A percentile compares a stretch with the other conserved stretches of the same genome.
Conservation (phyloP, 2,113 vertebrate species). For the Microtus montanus region DNA sequence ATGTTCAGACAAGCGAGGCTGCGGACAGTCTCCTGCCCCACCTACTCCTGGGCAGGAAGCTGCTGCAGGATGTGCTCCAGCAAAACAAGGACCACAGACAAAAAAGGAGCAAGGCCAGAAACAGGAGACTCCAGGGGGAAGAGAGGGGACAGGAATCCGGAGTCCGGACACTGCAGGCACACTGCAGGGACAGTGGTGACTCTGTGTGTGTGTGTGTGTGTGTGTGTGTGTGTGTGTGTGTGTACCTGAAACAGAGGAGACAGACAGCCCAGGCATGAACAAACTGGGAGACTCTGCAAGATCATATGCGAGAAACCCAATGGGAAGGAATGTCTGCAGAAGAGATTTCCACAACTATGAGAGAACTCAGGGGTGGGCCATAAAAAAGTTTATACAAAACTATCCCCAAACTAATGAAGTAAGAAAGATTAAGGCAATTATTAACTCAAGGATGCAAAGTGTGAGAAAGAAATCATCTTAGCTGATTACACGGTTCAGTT, state of each 20-base stretch:
- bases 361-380: not conserved
- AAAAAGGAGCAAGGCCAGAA: not conserved
- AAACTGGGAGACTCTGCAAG: not conserved
- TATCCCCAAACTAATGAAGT: not conserved
- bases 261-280: too few species aligned
- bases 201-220: not conserved
- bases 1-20: not conserved
- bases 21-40: not conserved
- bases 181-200: not conserved
- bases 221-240: not conserved
- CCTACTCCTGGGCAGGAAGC: not conserved
- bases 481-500: slow-evolving; percentile 36
- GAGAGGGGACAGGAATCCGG: not conserved
- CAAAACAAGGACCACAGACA: not conserved
- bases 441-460: not conserved
- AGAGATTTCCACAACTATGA: not conserved
- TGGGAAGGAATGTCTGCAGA: not conserved
- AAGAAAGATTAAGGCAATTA: not conserved
- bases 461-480: not conserved
- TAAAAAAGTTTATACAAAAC: not conserved
- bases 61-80: not conserved
- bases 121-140: not conserved
- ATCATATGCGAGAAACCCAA: not conserved
- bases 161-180: not conserved
- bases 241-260: not conserved